Evolutionary conservation across 2,888 invertebrate genomes (phyloP).

Genomic region (Ditula angustiorana): DNA sequence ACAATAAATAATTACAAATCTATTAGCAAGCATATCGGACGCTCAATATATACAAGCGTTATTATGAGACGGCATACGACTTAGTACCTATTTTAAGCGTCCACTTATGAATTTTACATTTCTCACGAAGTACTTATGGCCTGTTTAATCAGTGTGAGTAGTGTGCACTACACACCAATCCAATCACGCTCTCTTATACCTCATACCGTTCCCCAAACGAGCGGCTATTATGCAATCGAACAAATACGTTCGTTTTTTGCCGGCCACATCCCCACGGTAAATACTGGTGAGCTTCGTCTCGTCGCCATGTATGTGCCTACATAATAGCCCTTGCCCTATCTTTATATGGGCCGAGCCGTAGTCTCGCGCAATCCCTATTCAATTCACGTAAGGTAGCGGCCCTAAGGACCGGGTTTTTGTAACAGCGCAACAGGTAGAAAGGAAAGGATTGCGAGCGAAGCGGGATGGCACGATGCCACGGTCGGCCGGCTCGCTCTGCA

Average conservation of each 20-base stretch:
- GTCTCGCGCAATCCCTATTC: conserved; percentile 83
- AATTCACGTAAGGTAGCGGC: conserved; percentile 85
- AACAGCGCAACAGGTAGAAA: conserved; percentile 85
- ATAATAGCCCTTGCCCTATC: conserved; percentile 82
- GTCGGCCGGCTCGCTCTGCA: conserved; percentile 67
- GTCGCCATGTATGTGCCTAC: conserved; percentile 58
- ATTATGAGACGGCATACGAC: not conserved
- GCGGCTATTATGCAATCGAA: conserved; percentile 77
- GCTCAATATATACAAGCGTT: not conserved
- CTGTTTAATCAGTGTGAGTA: not conserved
- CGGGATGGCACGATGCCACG: conserved; percentile 65
- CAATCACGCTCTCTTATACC: conserved; percentile 61
- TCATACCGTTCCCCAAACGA: conserved; percentile 67
- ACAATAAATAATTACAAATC: no score
- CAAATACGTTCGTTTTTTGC: conserved; percentile 69
- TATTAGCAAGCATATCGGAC: no score
- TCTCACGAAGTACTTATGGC: not conserved
- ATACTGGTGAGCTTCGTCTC: conserved; percentile 65
- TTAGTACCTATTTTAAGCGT: not conserved
- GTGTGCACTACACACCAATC: conserved; percentile 40
- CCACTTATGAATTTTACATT: not conserved
- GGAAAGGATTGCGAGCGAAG: conserved; percentile 83
- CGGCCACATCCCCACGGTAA: conserved; percentile 73
- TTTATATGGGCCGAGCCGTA: conserved; percentile 84
- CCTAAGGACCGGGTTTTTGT: conserved; percentile 85